Conservation (phyloP, 2,113 vertebrate species). For the Aegotheles bennettii region DNA sequence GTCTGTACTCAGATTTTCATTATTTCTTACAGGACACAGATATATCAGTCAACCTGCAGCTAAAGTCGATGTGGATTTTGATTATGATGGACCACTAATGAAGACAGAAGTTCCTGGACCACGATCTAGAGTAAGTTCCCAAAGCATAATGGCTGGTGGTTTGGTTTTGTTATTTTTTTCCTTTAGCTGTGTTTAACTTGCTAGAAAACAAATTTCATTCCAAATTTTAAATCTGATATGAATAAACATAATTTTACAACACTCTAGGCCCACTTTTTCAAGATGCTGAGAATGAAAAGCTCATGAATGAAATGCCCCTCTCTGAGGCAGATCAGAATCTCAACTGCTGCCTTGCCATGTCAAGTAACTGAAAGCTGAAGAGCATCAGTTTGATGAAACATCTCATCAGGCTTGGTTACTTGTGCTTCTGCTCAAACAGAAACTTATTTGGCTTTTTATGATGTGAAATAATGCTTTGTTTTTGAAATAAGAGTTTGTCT, state of each 20-base stretch:
- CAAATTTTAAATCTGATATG: not conserved
- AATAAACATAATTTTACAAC: not conserved
- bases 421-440: not conserved
- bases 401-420: not conserved
- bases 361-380: not conserved
- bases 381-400: not conserved
- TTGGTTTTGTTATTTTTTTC: not conserved
- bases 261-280: not conserved
- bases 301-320: not conserved
- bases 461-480: not conserved
- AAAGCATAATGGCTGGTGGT: not conserved
- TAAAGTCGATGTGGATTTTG: conserved; percentile 87
- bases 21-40: conserved; percentile 76
- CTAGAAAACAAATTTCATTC: not conserved
- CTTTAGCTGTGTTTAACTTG: not conserved
- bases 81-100: conserved; percentile 93
- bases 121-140: conserved; percentile 80
- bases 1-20: not conserved
- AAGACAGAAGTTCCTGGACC: conserved; percentile 95
- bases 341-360: not conserved
- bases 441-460: not conserved
- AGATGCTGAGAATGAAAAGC: not conserved
- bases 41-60: conserved; percentile 88
- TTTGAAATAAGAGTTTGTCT: not conserved
- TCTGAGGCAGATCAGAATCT: not conserved